These are phyloP conservation scores for Vireo griseus DNA, from an alignment of 2,797 vertebrate species.

Conservation along the genomic window DNA sequence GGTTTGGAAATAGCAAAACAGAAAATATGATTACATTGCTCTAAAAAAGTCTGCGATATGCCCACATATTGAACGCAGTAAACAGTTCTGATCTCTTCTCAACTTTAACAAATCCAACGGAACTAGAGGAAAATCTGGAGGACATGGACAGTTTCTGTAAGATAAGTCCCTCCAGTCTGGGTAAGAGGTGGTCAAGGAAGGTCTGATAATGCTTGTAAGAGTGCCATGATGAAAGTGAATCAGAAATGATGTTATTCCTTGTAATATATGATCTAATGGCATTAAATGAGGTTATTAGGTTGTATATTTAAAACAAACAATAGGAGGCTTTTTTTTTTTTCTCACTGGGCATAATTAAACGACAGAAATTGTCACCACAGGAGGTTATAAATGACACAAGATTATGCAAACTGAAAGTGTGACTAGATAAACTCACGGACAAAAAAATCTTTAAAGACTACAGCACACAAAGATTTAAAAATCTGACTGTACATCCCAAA, in stretches of 20 bases:
- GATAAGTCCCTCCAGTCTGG: background rate
- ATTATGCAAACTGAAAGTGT: background rate
- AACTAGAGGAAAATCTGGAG: background rate
- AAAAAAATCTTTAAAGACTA: background rate
- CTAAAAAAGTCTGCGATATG: background rate
- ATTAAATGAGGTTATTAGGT: background rate
- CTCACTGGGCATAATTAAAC: background rate
- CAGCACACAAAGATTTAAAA: background rate
- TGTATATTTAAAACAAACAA: constrained; percentile 21
- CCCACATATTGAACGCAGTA: background rate
- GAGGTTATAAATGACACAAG: constrained; percentile 4
- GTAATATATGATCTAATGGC: background rate
- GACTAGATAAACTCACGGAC: background rate
- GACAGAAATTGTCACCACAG: background rate
- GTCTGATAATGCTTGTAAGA: background rate
- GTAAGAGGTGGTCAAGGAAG: background rate
- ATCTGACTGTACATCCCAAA: background rate
- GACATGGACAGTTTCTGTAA: background rate
- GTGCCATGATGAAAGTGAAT: background rate
- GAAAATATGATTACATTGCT: background rate
- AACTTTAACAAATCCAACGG: background rate
- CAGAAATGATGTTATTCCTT: background rate
- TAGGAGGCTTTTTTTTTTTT: background rate
- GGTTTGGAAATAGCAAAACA: constrained; percentile 37
- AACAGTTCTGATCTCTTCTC: background rate